A percentile compares a stretch with the other conserved stretches of the same genome.
These are phyloP conservation scores for Dendrolimus kikuchii DNA, from an alignment of 1,140 invertebrate genomes.

Conservation along the genomic window DNA sequence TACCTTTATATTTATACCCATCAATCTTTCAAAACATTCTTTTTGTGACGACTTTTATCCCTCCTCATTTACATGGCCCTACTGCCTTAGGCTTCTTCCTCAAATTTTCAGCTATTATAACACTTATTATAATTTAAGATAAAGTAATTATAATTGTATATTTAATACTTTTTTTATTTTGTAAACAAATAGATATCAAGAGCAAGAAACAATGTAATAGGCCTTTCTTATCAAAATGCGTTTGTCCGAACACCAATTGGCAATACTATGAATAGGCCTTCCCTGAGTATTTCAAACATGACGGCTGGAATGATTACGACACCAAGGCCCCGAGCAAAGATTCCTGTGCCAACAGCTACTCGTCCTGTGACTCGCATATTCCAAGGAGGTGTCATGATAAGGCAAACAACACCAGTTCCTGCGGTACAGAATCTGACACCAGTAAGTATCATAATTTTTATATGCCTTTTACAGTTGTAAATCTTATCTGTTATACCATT, in stretches of 20 bases:
- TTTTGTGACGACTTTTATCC: too few species aligned
- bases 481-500: too few species aligned
- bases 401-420: conserved; percentile 24
- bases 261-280: conserved; percentile 17
- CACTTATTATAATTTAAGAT: too few species aligned
- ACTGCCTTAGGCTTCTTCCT: too few species aligned
- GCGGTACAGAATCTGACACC: conserved; percentile 9
- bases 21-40: too few species aligned
- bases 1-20: too few species aligned
- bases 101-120: too few species aligned
- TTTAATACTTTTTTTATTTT: conserved; percentile 7
- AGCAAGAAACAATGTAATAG: conserved; percentile 50
- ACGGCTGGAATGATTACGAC: conserved; percentile 14
- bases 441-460: conserved; percentile 19
- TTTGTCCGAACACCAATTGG: conserved; percentile 35
- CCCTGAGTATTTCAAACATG: conserved; percentile 12
- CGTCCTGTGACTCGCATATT: conserved; percentile 29
- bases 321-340: conserved; percentile 29
- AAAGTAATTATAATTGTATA: background rate
- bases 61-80: too few species aligned
- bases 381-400: conserved; percentile 34
- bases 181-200: conserved; percentile 63
- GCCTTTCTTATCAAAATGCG: conserved; percentile 34
- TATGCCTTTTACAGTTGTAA: background rate
- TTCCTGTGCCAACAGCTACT: conserved; percentile 23